phyloP scores from a whole-genome alignment of 2,797 vertebrate species.

The Poeciliopsis paucimaculata region DNA sequence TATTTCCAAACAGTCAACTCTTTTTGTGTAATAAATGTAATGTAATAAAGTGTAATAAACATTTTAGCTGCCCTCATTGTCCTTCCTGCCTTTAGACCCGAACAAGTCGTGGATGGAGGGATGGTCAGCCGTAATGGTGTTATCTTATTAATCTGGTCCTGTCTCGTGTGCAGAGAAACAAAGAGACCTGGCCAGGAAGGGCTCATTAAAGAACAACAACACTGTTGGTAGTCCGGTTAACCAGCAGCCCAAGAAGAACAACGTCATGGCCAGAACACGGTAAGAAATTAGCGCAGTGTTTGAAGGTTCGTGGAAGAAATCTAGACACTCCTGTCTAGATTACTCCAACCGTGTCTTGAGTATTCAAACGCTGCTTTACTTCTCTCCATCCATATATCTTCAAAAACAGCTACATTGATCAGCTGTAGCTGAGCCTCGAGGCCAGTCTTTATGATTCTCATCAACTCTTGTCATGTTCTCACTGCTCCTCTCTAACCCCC shows the following conservation, averaged over 20 bases:
- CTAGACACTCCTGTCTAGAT: neutral
- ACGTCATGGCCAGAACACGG: constrained; percentile 98
- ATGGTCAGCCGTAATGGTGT: no score
- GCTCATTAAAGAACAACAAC: constrained; percentile 93
- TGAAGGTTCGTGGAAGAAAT: neutral
- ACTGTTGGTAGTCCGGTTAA: constrained; percentile 92
- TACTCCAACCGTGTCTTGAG: neutral
- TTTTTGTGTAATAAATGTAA: neutral
- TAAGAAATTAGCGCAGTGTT: constrained; percentile 57
- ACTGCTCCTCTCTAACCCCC: constrained; percentile 12
- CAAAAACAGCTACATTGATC: constrained; percentile 38
- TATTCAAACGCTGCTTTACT: neutral
- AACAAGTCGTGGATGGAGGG: neutral
- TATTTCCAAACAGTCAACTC: neutral
- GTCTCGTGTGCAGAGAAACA: constrained; percentile 88
- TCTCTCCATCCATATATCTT: constrained; percentile 8
- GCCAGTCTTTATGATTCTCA: constrained; percentile 20
- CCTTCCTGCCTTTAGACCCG: neutral
- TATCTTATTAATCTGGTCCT: constrained; percentile 11
- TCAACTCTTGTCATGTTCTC: constrained; percentile 29
- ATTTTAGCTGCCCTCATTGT: neutral
- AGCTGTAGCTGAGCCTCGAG: constrained; percentile 29
- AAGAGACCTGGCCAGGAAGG: constrained; percentile 94
- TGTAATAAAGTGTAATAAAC: no score
- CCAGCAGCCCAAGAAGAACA: constrained; percentile 99